Conservation (phyloP, 2,113 vertebrate genomes). For the Cochlearius cochlearius region DNA sequence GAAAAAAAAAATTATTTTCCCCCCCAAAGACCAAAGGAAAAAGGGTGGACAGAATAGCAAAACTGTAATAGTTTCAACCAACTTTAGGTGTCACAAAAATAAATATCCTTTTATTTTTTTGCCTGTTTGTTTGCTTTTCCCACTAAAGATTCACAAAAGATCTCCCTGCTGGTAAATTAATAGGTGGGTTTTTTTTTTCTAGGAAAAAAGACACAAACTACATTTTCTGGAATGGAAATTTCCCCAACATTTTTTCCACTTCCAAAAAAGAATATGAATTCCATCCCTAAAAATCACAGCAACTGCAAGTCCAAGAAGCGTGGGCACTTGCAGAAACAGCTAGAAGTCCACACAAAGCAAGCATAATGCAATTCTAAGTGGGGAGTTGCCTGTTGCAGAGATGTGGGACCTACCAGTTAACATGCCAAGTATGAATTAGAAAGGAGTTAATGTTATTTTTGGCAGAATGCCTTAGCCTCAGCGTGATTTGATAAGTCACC, state of each 20-base stretch:
- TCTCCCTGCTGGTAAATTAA: neutral
- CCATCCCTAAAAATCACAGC: neutral
- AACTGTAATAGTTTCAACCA: neutral
- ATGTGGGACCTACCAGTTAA: neutral
- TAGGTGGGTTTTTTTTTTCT: neutral
- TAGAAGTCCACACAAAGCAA: neutral
- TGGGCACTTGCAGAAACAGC: fast-evolving
- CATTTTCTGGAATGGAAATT: neutral
- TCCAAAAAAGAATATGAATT: neutral
- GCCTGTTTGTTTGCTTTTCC: neutral
- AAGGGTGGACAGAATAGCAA: fast-evolving
- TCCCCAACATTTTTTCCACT: neutral
- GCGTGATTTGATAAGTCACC: neutral
- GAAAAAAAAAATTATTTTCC: neutral
- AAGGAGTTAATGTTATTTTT: neutral
- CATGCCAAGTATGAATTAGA: neutral
- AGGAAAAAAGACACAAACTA: neutral
- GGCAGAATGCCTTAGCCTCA: neutral
- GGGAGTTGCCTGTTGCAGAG: neutral
- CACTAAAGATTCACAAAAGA: neutral
- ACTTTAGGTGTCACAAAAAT: neutral
- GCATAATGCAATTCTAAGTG: neutral
- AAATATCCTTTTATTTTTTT: neutral
- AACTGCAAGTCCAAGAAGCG: neutral
- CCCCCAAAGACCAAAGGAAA: neutral